A percentile compares a stretch with the other conserved stretches of the same genome.
These are phyloP conservation scores for Allacma fusca DNA, from an alignment of 2,888 invertebrate species.

Conservation along the genomic window DNA sequence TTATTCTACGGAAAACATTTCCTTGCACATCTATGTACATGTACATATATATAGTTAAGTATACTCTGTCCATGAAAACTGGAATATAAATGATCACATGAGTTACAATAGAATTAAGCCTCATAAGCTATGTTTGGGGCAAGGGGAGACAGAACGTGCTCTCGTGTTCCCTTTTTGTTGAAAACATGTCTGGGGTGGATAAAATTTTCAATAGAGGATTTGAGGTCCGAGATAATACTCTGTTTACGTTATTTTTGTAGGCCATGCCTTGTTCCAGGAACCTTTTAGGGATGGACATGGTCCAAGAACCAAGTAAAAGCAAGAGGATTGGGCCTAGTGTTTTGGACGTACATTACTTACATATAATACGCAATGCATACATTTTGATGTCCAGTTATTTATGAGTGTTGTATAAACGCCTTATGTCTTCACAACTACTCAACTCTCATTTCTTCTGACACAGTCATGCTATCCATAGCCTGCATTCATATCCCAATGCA, in stretches of 20 bases:
- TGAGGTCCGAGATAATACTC: not conserved
- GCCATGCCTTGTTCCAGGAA: conserved; percentile 16
- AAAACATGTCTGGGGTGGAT: too few relatives aligned
- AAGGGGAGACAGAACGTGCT: not conserved
- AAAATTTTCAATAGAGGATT: not conserved
- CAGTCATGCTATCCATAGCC: conserved; percentile 6
- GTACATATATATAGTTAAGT: too few relatives aligned
- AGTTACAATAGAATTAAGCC: too few relatives aligned
- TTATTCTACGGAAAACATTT: too few relatives aligned
- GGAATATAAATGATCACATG: too few relatives aligned
- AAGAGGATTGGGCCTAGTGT: not conserved
- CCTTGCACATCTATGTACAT: too few relatives aligned
- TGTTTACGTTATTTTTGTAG: conserved; percentile 34
- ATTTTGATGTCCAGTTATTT: conserved; percentile 24
- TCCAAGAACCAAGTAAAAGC: not conserved
- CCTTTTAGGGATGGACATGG: not conserved
- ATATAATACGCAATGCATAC: not conserved
- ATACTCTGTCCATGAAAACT: too few relatives aligned
- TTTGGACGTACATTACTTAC: not conserved
- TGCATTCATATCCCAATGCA: conserved; percentile 16
- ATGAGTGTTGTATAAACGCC: conserved; percentile 33
- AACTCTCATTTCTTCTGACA: not conserved
- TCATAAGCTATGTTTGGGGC: too few relatives aligned
- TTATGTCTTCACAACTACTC: not conserved
- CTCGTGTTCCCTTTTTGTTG: not conserved